These are phyloP conservation scores for Henicopernis longicauda DNA, from an alignment of 2,113 vertebrate genomes.

Conservation along the genomic window DNA sequence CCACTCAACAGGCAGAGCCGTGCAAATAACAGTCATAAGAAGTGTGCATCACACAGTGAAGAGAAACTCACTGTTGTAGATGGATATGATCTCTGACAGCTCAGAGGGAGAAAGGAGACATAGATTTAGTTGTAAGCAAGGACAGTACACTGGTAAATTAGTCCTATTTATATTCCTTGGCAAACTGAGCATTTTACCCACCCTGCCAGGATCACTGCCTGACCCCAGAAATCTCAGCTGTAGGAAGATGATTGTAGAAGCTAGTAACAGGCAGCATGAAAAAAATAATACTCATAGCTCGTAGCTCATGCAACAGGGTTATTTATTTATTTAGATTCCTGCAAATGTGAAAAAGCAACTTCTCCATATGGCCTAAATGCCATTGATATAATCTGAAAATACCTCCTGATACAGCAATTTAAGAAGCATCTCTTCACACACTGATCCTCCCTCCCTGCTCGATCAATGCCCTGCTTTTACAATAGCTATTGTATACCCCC, in stretches of 20 bases:
- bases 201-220: not conserved
- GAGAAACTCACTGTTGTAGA: not conserved
- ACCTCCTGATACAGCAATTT: not conserved
- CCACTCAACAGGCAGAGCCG: not conserved
- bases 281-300: not conserved
- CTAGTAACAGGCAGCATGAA: not conserved
- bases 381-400: conserved; percentile 1
- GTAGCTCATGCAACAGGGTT: not conserved
- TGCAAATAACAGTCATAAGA: not conserved
- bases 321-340: conserved; percentile 43
- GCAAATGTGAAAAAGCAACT: not conserved
- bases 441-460: not conserved
- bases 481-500: not conserved
- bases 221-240: conserved; percentile 9
- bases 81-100: not conserved
- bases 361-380: not conserved
- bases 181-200: conserved; percentile 1
- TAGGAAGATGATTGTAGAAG: not conserved
- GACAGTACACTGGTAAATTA: not conserved
- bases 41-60: not conserved
- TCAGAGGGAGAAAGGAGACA: not conserved
- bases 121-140: not conserved
- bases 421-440: not conserved
- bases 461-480: conserved; percentile 32
- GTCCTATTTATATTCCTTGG: conserved; percentile 3